Base-by-base conservation (phyloP, 2,888 invertebrate species). In the Lysandra bellargus region DNA sequence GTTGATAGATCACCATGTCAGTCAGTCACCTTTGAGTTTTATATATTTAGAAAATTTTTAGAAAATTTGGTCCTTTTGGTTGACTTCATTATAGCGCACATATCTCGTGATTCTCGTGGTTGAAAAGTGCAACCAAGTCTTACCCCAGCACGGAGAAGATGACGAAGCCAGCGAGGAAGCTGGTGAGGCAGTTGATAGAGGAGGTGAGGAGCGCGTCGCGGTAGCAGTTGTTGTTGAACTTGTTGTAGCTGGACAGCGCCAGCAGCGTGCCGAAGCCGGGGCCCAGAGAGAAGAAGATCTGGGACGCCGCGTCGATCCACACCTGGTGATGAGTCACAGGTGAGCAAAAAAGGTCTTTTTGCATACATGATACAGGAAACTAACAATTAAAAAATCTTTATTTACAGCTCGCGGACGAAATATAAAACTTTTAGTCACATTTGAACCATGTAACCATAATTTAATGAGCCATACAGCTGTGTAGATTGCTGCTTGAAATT, bases 261-360 rank as follows among this genome's bases (percentile, higher is more conserved):
- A 99, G 91, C 1, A 99, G 95, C 0, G 98, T 98, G 30, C 98
- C 98, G 87, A 98, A 98, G 2, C 98, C 98, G 0, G 98, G 98
- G 23, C 98, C 98, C 78, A 98, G 93, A 0, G 98, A 98, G 93
- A 98, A 98, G 94, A 98, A 98, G 84, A 98, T 98, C 91, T 98
- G 98, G 2, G 98, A 97, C 0, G 98, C 98, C 0, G 98, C 98
- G 88, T 98, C 98, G 80, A 98, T 97, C 98, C 98, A 98, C 9
- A 98, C 98, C 97, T 97, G 84, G 4, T 30, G 30, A 69, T 9
- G 7, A 2, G 7, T n/a, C 23, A 23, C 23, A 30, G 64, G 30
- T 30, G 3, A 30, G 12, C 61, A 61, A 61, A 61, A 61, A 7
- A 44, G 44, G 44, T 40, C 2, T 40, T 12, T 49, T 9, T 49